phyloP scores from a whole-genome alignment of 2,797 vertebrate genomes.

The Catostomus latipinnis region DNA sequence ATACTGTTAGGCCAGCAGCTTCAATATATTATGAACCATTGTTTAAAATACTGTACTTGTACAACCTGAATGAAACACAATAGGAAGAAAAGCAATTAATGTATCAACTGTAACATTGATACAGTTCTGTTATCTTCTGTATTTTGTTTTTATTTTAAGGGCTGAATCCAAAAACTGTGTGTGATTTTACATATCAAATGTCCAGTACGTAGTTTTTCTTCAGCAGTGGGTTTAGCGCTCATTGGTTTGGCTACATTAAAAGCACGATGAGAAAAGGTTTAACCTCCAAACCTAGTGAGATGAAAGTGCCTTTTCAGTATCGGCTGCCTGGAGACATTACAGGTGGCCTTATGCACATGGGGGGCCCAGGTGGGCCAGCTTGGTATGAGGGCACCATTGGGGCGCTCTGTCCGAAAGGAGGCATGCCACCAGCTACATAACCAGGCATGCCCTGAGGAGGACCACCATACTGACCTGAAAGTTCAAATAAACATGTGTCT shows the following conservation, averaged over 20 bases:
- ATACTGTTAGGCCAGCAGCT: conserved; percentile 90
- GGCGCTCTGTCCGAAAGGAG: conserved; percentile 93
- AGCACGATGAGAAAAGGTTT: conserved; percentile 96
- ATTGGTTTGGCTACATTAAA: conserved; percentile 75
- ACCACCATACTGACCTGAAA: conserved; percentile 92
- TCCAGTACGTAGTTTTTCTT: conserved; percentile 81
- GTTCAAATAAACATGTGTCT: background rate
- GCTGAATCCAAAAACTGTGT: conserved; percentile 73
- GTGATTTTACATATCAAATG: conserved; percentile 82
- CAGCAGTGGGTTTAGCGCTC: conserved; percentile 79
- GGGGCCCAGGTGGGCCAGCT: conserved; percentile 90
- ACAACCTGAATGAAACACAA: conserved; percentile 97
- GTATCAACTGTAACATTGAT: conserved; percentile 87
- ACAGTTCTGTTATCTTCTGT: conserved; percentile 62
- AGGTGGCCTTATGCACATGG: conserved; percentile 97
- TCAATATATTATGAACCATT: conserved; percentile 96
- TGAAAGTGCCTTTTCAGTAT: conserved; percentile 91
- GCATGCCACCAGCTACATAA: conserved; percentile 95
- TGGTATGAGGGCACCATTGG: conserved; percentile 95
- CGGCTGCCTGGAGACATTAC: conserved; percentile 98
- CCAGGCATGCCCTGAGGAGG: conserved; percentile 97
- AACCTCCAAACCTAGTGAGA: conserved; percentile 98
- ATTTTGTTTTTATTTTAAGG: conserved; percentile 65
- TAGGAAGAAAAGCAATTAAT: conserved; percentile 87
- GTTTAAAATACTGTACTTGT: conserved; percentile 97